Evolutionary conservation across 92 coral and sea anemone genomes (phyloP).

Genomic region (Porites cylindrica): DNA sequence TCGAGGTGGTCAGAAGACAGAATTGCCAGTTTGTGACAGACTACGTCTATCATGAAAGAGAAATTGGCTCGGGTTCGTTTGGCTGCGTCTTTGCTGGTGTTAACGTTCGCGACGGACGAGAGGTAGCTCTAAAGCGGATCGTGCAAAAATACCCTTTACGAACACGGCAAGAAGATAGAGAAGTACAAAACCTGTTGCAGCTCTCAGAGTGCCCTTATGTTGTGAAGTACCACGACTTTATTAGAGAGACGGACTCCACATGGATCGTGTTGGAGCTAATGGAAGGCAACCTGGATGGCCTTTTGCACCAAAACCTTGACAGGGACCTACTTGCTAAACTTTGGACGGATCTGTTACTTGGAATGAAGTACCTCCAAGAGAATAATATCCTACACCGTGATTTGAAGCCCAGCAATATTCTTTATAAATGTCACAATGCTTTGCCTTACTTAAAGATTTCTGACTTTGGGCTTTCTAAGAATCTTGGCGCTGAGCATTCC

Average conservation of each 20-base stretch:
- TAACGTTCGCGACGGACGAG: slow-evolving; percentile 37
- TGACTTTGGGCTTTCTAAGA: slow-evolving; percentile 64
- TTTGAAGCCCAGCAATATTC: slow-evolving; percentile 47
- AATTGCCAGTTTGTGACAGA: not conserved
- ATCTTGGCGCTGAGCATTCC: not conserved
- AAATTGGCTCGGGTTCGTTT: slow-evolving; percentile 51
- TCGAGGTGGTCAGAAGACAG: slow-evolving; percentile 29
- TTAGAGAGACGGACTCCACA: slow-evolving; percentile 4
- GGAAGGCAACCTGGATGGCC: slow-evolving; percentile 48
- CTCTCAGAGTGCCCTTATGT: slow-evolving; percentile 40
- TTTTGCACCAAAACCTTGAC: not conserved
- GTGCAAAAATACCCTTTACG: slow-evolving; percentile 6
- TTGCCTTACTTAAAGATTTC: slow-evolving; percentile 41
- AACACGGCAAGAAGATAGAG: slow-evolving; percentile 34
- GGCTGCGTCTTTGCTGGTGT: slow-evolving; percentile 55
- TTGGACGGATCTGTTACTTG: slow-evolving; percentile 39
- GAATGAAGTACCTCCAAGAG: slow-evolving; percentile 18
- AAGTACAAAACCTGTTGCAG: slow-evolving; percentile 32
- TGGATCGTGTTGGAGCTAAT: slow-evolving; percentile 43
- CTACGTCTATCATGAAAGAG: slow-evolving; percentile 17
- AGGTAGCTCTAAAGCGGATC: slow-evolving; percentile 51
- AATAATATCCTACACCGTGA: slow-evolving; percentile 47
- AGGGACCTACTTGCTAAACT: not conserved
- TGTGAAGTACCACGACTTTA: slow-evolving; percentile 21
- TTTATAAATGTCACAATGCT: not conserved